Evolutionary conservation across 2,888 invertebrate species (phyloP).

Genomic region (Troides oblongomaculatus): DNA sequence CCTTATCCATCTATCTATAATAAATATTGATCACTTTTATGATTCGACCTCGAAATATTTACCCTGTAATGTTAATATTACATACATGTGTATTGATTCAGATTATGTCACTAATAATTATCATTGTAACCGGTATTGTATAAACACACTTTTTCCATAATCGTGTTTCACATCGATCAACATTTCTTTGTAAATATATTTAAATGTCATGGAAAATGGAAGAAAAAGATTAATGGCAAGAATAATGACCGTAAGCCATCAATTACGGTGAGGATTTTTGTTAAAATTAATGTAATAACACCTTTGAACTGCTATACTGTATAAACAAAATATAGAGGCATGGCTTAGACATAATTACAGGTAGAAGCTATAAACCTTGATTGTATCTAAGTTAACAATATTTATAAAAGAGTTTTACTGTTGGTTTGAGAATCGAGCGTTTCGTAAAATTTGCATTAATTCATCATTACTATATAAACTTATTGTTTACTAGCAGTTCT

Average conservation of each 20-base stretch:
- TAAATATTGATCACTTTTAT: background rate
- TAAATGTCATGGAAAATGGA: background rate
- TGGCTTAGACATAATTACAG: conserved; percentile 57
- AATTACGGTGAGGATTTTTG: conserved; percentile 2
- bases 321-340: conserved; percentile 38
- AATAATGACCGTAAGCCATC: background rate
- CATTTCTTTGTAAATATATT: background rate
- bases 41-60: background rate
- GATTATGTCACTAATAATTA: background rate
- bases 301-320: background rate
- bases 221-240: background rate
- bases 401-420: background rate
- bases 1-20: too few species aligned
- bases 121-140: background rate
- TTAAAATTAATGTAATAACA: conserved; percentile 4
- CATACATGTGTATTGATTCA: background rate
- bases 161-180: background rate
- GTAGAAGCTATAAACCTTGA: conserved; percentile 51
- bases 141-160: background rate
- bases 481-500: too few species aligned
- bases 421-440: background rate
- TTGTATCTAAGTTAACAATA: background rate
- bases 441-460: background rate
- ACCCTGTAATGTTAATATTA: background rate
- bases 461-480: too few species aligned